phyloP scores from a whole-genome alignment of 2,888 invertebrate species.

The Digitonthophagus gazella region DNA sequence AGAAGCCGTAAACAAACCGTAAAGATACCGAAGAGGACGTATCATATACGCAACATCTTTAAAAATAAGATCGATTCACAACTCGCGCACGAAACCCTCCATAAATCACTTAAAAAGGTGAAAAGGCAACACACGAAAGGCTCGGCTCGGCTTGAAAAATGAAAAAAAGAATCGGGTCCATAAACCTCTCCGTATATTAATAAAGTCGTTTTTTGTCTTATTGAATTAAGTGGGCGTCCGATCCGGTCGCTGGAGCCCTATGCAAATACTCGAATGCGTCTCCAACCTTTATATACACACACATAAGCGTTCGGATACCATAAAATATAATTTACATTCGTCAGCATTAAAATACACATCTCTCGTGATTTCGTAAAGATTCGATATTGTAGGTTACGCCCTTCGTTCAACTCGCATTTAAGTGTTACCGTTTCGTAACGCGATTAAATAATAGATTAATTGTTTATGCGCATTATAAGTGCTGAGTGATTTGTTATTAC shows the following conservation, averaged over 20 bases:
- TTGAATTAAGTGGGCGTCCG: conserved; percentile 26
- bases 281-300: background rate
- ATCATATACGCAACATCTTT: background rate
- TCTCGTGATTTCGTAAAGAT: too few species aligned
- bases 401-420: too few species aligned
- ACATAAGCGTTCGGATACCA: background rate
- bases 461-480: background rate
- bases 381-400: too few species aligned
- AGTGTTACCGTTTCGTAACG: background rate
- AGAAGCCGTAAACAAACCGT: too few species aligned
- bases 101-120: background rate
- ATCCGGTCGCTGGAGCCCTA: conserved; percentile 20
- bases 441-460: background rate
- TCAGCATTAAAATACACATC: background rate
- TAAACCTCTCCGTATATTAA: conserved; percentile 25
- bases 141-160: conserved; percentile 9
- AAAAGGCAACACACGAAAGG: conserved; percentile 15
- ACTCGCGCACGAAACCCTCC: background rate
- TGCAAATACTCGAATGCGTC: conserved; percentile 24
- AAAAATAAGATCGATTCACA: background rate
- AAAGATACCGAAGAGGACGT: too few species aligned
- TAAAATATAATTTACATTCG: background rate
- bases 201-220: conserved; percentile 27
- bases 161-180: conserved; percentile 8
- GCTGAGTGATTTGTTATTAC: background rate